Conservation (phyloP, 2,113 vertebrate genomes). For the Crotophaga sulcirostris region DNA sequence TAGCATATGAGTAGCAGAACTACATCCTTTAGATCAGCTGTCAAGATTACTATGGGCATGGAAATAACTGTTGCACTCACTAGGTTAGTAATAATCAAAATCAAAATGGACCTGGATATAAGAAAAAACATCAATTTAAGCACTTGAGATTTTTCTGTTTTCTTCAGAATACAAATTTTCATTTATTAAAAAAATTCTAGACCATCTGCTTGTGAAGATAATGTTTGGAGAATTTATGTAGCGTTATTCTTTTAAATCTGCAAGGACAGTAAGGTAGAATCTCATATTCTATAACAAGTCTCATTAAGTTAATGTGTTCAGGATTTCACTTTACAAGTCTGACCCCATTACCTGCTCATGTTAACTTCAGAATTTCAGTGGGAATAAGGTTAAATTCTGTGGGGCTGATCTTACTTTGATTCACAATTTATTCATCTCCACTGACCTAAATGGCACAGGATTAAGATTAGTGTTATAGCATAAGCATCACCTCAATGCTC, state of each 20-base stretch:
- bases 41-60: background rate
- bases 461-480: background rate
- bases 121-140: background rate
- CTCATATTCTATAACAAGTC: background rate
- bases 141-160: background rate
- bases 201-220: background rate
- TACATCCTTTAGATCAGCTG: background rate
- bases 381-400: background rate
- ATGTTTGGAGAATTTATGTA: background rate
- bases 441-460: background rate
- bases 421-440: background rate
- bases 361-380: background rate
- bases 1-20: background rate
- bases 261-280: background rate
- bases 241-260: background rate
- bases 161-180: background rate
- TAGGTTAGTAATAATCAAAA: background rate
- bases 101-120: background rate
- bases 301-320: background rate
- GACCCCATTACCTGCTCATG: background rate
- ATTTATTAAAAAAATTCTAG: background rate
- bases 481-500: background rate
- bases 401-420: background rate
- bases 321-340: conserved; percentile 8
- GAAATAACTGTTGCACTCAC: background rate